Conservation (phyloP, 2,888 invertebrate genomes). For the Strigamia transsilvanica region DNA sequence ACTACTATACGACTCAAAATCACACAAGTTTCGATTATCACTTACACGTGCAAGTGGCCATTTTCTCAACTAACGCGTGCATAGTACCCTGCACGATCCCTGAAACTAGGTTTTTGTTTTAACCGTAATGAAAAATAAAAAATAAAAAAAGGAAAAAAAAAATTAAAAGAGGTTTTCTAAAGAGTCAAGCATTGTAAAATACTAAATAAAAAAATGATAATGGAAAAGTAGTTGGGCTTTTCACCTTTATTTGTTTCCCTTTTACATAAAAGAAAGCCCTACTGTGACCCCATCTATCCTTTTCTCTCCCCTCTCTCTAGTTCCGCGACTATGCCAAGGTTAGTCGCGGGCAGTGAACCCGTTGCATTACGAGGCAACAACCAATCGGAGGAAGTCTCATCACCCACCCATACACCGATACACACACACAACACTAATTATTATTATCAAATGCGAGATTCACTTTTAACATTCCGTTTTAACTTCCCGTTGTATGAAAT, state of each 20-base stretch:
- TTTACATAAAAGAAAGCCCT: conserved; percentile 38
- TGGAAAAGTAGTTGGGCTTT: background rate
- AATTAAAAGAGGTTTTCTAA: background rate
- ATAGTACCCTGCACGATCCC: background rate
- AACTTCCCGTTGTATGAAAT: too few relatives aligned
- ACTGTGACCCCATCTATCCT: conserved; percentile 23
- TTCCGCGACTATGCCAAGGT: conserved; percentile 40
- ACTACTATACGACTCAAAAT: background rate
- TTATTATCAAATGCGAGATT: background rate
- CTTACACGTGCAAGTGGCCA: background rate
- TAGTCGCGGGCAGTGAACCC: conserved; percentile 32
- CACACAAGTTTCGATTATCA: background rate
- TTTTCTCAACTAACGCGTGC: background rate
- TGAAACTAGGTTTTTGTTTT: background rate
- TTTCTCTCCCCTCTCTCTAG: background rate
- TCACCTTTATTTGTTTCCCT: conserved; percentile 28
- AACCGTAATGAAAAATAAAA: background rate
- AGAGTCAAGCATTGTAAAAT: background rate
- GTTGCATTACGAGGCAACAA: background rate
- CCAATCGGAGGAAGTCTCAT: background rate
- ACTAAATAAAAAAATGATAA: background rate
- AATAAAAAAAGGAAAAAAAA: background rate
- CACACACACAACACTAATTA: background rate
- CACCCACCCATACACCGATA: background rate
- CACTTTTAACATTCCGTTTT: too few relatives aligned